Evolutionary conservation across 2,113 vertebrate genomes (phyloP), one percentile per base, ranked within the genome.

Genomic region (Actenoides hombroni): DNA sequence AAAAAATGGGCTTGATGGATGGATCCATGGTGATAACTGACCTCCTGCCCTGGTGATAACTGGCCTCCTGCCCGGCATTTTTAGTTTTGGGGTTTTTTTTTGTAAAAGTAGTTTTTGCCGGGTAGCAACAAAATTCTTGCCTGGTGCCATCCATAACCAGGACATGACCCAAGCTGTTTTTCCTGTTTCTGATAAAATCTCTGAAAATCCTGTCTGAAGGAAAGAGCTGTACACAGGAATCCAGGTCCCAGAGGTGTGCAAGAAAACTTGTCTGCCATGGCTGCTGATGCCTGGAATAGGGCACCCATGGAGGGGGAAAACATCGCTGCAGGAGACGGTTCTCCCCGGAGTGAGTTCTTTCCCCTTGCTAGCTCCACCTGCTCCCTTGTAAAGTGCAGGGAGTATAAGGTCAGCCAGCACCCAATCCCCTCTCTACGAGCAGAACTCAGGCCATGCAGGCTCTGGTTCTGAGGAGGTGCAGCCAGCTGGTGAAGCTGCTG

Each of bases 241-340:
- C 35, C 40, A 64, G 13, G 16, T 39, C 49, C 51, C 51, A 67
- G 25, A 51, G 61, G 14, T 86, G 63, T 59, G 40, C 61, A n/a
- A 77, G 54, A 73, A 46, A 73, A 57, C 2, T 5, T 64, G 26
- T 75, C 74, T 93, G 86, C 79, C 46, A 33, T 81, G 87, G 79
- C 88, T 95, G 76, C 64, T 88, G 85, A 42, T 86, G 69, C 60
- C 39, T 88, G 54, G 59, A 80, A 53, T 17, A 31, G 69, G 42
- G n/a, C 37, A 35, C 31, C 46, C 0, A 0, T 35, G 46, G 17
- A 40, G 61, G 28, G 13, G 16, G n/a, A 69, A 17, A 3, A 8
- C 0, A 0, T 51, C 6, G 2, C 3, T 60, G 53, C 75, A 80
- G 39, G 31, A 83, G 24, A 8, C 67, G 10, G 60, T 77, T 74